phyloP scores from a whole-genome alignment of 1,140 invertebrate genomes.

The Scaptodrosophila lebanonensis region DNA sequence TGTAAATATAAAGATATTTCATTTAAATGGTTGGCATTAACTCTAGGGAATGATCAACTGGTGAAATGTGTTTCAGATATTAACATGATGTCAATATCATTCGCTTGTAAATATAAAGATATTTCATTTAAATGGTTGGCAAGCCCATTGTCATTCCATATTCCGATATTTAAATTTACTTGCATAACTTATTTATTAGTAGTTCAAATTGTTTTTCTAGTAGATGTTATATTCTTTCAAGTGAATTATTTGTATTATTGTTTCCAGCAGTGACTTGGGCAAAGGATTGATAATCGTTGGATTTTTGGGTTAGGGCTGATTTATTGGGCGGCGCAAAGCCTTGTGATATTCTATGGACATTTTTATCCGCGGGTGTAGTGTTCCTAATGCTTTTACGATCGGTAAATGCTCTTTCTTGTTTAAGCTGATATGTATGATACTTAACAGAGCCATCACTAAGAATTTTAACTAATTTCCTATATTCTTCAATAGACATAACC shows the following conservation, averaged over 20 bases:
- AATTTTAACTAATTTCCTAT: constrained; percentile 15
- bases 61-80: constrained; percentile 68
- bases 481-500: constrained; percentile 15
- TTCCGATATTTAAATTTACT: constrained; percentile 19
- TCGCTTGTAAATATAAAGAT: constrained; percentile 18
- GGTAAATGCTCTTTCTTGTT: constrained; percentile 29
- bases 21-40: constrained; percentile 18
- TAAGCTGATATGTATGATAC: constrained; percentile 25
- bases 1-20: constrained; percentile 25
- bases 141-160: constrained; percentile 27
- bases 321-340: constrained; percentile 4
- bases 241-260: constrained; percentile 16
- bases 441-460: constrained; percentile 7
- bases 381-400: constrained; percentile 44
- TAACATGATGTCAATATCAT: constrained; percentile 10
- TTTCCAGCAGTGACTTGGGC: constrained; percentile 9
- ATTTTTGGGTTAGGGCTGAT: not conserved
- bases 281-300: constrained; percentile 5
- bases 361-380: constrained; percentile 34
- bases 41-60: constrained; percentile 49
- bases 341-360: constrained; percentile 1
- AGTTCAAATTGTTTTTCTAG: constrained; percentile 27
- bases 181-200: constrained; percentile 25
- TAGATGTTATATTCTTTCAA: too few species aligned
- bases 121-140: constrained; percentile 27